Conservation (phyloP, 2,888 invertebrate species). For the Halocaridina rubra region DNA sequence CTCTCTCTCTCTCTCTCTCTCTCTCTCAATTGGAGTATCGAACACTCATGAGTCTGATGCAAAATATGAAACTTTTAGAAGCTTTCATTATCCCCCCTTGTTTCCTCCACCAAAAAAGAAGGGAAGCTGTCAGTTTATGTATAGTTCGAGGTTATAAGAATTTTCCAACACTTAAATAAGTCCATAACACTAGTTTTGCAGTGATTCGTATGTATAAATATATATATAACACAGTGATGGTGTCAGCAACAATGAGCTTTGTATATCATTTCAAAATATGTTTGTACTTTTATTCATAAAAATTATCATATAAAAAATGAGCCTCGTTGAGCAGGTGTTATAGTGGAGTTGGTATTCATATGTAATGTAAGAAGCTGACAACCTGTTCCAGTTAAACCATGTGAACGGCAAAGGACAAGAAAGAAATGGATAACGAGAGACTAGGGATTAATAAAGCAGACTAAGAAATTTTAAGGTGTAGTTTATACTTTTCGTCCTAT, state of each 20-base stretch:
- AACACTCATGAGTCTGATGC: conserved; percentile 18
- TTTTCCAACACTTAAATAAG: not conserved
- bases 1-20: not conserved
- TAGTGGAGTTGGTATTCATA: too few species aligned
- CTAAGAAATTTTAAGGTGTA: too few species aligned
- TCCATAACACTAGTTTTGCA: conserved; percentile 21
- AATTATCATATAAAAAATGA: not conserved
- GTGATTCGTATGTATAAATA: too few species aligned
- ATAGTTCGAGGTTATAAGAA: conserved; percentile 13
- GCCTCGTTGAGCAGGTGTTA: conserved; percentile 15
- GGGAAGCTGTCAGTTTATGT: conserved; percentile 33
- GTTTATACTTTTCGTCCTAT: not conserved
- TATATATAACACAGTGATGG: conserved; percentile 38
- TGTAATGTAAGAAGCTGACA: conserved; percentile 10
- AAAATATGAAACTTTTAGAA: not conserved
- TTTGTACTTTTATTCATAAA: conserved; percentile 6
- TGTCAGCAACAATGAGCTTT: conserved; percentile 34
- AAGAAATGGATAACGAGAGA: too few species aligned
- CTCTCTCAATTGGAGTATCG: not conserved
- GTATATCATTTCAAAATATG: conserved; percentile 19
- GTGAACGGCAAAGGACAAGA: too few species aligned
- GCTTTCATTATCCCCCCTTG: not conserved
- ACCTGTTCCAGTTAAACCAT: too few species aligned
- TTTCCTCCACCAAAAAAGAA: conserved; percentile 24
- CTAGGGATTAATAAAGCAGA: too few species aligned